These are phyloP conservation scores for Elachura formosa DNA, from an alignment of 2,113 vertebrate species.

Conservation along the genomic window DNA sequence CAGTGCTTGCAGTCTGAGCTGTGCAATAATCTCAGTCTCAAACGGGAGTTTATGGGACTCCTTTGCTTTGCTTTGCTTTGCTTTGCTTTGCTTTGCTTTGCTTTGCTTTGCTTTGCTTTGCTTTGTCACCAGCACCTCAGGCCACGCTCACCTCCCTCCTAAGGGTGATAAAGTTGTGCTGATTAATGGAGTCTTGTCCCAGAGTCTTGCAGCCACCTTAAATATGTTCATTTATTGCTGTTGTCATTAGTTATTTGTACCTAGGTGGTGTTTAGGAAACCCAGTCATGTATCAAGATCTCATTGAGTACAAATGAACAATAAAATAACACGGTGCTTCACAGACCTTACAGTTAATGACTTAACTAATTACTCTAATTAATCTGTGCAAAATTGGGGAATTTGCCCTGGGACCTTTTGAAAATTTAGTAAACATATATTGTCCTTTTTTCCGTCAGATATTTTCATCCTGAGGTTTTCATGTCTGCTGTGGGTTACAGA, in stretches of 20 bases:
- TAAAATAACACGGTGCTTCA: neutral
- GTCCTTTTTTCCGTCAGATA: neutral
- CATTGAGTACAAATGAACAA: neutral
- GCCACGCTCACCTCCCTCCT: neutral
- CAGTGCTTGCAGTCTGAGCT: neutral
- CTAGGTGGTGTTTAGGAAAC: neutral
- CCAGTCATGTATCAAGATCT: neutral
- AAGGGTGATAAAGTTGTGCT: neutral
- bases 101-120: neutral
- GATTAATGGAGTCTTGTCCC: neutral
- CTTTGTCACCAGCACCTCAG: neutral
- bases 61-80: neutral
- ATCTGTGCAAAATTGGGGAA: neutral
- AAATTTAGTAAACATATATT: neutral
- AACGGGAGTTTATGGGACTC: neutral
- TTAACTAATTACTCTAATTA: constrained; percentile 21
- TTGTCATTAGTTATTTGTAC: neutral
- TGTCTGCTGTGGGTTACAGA: neutral
- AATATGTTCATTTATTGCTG: neutral
- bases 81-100: too few relatives aligned
- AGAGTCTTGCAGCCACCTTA: neutral
- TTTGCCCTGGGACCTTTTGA: neutral
- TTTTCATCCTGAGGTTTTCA: neutral
- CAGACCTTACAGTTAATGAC: neutral
- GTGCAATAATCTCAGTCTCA: neutral